Percentiles rank a stretch among this genome's conserved stretches.
Conservation (phyloP, 2,888 invertebrate species). For the Timandra comae region DNA sequence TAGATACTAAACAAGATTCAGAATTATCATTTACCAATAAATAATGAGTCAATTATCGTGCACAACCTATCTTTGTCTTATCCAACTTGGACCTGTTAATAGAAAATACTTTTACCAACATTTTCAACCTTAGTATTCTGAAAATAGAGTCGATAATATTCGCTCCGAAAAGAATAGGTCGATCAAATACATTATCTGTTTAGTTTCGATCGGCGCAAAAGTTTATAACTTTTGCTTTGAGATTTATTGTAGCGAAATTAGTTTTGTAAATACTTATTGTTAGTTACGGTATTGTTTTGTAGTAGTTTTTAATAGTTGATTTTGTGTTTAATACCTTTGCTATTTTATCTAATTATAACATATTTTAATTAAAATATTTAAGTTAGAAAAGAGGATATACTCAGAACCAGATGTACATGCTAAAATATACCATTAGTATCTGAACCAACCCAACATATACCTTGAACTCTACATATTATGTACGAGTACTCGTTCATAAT, state of each 20-base stretch:
- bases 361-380: too few species aligned
- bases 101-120: slow-evolving; percentile 5
- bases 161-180: slow-evolving; percentile 39
- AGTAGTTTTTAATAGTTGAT: too few species aligned
- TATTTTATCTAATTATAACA: too few species aligned
- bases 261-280: too few species aligned
- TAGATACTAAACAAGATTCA: slow-evolving; percentile 29
- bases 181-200: slow-evolving; percentile 55
- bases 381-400: too few species aligned
- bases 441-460: too few species aligned
- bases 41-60: slow-evolving; percentile 57
- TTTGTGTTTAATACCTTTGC: too few species aligned
- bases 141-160: slow-evolving; percentile 22
- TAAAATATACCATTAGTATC: too few species aligned
- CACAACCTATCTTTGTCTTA: slow-evolving; percentile 45
- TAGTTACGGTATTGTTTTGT: too few species aligned
- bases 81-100: slow-evolving; percentile 37
- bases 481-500: too few species aligned
- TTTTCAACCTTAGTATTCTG: slow-evolving; percentile 17
- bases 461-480: too few species aligned
- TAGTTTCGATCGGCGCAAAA: slow-evolving; percentile 56
- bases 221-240: slow-evolving; percentile 52
- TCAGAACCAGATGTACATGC: too few species aligned
- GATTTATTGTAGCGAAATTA: slow-evolving; percentile 67
- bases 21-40: slow-evolving; percentile 44